Evolutionary conservation across 2,797 vertebrate species (phyloP).

Genomic region (Oophaga sylvatica): DNA sequence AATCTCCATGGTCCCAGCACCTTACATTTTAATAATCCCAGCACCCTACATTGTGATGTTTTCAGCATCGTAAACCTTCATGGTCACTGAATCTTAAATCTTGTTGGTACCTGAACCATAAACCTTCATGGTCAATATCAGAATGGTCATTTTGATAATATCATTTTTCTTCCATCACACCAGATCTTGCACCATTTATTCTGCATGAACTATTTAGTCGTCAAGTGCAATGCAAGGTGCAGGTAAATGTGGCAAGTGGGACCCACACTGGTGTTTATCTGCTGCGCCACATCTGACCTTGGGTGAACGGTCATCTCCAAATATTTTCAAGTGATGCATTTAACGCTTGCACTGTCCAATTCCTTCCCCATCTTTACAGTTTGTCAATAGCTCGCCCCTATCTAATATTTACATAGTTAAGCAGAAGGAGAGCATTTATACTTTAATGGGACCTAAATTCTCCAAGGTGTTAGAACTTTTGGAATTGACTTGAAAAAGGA

Average conservation of each 20-base stretch:
- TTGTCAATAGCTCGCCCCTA: background rate
- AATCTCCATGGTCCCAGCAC: too few species aligned
- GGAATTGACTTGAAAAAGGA: background rate
- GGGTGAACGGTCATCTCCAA: background rate
- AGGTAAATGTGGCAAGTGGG: background rate
- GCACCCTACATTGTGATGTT: too few species aligned
- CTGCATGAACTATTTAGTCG: background rate
- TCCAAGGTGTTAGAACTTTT: background rate
- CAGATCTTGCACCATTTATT: background rate
- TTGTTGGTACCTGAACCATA: background rate
- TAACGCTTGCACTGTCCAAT: background rate
- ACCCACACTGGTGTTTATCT: background rate
- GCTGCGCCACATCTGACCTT: conserved; percentile 7
- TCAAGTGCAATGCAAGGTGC: background rate
- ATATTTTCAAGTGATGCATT: background rate
- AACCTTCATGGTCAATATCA: background rate
- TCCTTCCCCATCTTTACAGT: background rate
- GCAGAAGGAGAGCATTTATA: background rate
- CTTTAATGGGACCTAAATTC: background rate
- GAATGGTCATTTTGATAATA: background rate
- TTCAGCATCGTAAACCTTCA: too few species aligned
- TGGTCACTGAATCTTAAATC: too few species aligned
- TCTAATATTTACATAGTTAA: background rate
- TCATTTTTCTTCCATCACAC: background rate
- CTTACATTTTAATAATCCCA: too few species aligned